Conservation (phyloP, 2,797 vertebrate species). For the Morelia viridis region DNA sequence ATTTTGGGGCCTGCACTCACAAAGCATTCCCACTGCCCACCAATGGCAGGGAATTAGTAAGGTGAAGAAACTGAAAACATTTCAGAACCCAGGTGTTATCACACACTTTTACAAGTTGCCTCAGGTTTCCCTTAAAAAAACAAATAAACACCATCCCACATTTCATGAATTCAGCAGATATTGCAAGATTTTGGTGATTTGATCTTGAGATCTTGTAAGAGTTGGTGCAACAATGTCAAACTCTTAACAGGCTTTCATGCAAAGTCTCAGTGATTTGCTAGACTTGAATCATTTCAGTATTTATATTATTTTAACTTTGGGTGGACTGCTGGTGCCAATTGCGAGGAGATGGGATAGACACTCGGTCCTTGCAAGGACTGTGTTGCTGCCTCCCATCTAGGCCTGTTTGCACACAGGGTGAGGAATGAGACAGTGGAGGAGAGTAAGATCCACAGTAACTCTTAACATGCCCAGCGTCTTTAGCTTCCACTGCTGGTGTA, state of each 20-base stretch:
- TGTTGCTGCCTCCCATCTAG: neutral
- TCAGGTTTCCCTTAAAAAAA: neutral
- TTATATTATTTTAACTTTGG: neutral
- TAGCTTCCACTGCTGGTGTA: neutral
- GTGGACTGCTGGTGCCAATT: neutral
- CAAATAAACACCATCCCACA: neutral
- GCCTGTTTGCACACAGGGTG: neutral
- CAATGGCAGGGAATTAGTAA: neutral
- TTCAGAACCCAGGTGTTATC: no score
- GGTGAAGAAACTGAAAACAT: neutral
- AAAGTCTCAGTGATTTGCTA: neutral
- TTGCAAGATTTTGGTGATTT: neutral
- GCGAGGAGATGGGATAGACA: neutral
- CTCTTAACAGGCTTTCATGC: neutral
- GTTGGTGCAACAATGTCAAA: neutral
- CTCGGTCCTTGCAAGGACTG: neutral
- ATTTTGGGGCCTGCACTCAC: neutral
- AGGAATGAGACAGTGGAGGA: neutral
- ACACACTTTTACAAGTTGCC: no score
- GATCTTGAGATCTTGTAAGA: neutral
- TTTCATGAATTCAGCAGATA: neutral
- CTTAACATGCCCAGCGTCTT: neutral
- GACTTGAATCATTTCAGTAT: neutral
- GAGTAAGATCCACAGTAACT: neutral
- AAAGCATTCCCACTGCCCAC: neutral